These are phyloP conservation scores for Thunnus thynnus DNA, from an alignment of 2,113 vertebrate species.

Conservation along the genomic window DNA sequence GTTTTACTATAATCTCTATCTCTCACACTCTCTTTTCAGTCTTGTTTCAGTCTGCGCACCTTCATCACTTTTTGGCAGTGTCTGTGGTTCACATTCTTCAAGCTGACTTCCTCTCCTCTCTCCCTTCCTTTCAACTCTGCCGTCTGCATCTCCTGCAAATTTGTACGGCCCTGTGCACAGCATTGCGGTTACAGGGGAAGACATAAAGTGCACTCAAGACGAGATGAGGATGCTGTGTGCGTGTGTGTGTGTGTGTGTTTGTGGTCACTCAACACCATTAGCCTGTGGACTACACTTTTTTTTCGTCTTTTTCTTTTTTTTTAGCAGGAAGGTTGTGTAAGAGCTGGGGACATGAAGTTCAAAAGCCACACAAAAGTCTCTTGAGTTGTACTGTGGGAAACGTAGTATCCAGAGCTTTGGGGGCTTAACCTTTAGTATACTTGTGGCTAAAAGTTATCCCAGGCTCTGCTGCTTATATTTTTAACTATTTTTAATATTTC, in stretches of 20 bases:
- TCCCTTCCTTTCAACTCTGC: constrained; percentile 48
- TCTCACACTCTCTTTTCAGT: not conserved
- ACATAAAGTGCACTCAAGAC: not conserved
- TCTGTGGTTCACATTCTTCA: constrained; percentile 53
- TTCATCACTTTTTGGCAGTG: constrained; percentile 45
- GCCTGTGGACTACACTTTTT: not conserved
- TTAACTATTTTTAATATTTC: not conserved
- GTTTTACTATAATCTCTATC: not conserved
- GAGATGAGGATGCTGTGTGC: constrained; percentile 17
- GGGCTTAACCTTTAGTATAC: not conserved
- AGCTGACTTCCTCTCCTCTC: constrained; percentile 63
- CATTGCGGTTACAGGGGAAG: constrained; percentile 50
- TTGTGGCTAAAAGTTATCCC: not conserved
- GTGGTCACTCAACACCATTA: not conserved
- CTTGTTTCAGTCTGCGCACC: constrained; percentile 29
- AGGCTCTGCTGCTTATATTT: not conserved
- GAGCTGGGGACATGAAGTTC: too few relatives aligned
- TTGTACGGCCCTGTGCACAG: constrained; percentile 45
- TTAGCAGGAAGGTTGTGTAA: not conserved
- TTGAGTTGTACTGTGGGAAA: not conserved
- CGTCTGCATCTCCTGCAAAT: constrained; percentile 60
- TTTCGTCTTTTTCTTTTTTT: not conserved
- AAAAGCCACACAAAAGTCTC: too few relatives aligned
- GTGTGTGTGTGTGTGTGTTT: constrained; percentile 28
- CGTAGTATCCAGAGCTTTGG: not conserved